These are phyloP conservation scores for Lophochroa leadbeateri DNA, from an alignment of 2,113 vertebrate genomes.

Conservation along the genomic window DNA sequence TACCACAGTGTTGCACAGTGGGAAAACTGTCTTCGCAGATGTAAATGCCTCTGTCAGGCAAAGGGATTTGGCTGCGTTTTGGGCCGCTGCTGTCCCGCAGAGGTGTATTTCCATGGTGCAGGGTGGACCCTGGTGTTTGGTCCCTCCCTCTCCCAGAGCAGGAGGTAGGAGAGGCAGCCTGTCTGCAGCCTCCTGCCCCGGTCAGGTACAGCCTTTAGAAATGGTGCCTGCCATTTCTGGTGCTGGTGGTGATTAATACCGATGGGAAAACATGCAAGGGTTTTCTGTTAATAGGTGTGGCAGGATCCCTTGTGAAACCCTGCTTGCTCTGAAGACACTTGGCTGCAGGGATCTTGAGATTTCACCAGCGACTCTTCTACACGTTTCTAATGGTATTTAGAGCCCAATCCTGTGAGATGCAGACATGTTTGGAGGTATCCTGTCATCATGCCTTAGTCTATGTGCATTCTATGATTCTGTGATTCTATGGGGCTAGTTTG, in stretches of 20 bases:
- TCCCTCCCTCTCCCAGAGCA: not conserved
- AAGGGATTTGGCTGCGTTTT: rapidly evolving
- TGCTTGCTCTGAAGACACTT: not conserved
- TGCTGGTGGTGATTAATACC: not conserved
- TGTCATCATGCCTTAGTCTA: not conserved
- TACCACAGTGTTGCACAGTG: not conserved
- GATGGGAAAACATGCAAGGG: not conserved
- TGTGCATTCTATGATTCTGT: not conserved
- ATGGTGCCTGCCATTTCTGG: not conserved
- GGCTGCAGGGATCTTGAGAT: not conserved
- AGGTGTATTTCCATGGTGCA: not conserved
- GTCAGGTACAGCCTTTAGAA: not conserved
- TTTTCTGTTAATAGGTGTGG: not conserved
- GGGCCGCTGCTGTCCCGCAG: rapidly evolving
- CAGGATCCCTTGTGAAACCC: not conserved
- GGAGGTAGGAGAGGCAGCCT: not conserved
- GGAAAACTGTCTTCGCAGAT: not conserved
- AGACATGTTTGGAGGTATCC: not conserved
- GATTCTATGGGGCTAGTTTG: not conserved
- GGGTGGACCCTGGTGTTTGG: not conserved
- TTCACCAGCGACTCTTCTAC: not conserved
- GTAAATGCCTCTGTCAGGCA: not conserved
- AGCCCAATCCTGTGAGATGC: rapidly evolving
- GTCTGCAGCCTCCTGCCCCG: not conserved
- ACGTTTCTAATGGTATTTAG: not conserved